Evolutionary conservation across 64 coral and sea anemone genomes (phyloP).

Genomic region (Acropora tenuis): DNA sequence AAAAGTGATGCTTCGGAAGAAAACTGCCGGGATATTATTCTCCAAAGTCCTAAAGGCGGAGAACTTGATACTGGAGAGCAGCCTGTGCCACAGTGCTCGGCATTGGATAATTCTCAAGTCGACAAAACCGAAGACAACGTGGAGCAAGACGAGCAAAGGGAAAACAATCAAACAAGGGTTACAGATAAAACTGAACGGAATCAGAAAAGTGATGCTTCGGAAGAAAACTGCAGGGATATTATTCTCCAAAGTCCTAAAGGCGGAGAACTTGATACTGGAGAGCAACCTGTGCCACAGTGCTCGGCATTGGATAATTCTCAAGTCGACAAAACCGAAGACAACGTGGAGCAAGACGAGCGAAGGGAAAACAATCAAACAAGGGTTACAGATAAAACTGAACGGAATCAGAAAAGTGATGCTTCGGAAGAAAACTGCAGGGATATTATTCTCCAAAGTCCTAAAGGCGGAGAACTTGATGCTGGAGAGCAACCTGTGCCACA

Average conservation of each 20-base stretch:
- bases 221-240: no score
- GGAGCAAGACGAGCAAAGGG: neutral
- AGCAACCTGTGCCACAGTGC: neutral
- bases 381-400: no score
- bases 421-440: no score
- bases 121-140: neutral
- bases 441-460: neutral
- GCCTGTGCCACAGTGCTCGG: neutral
- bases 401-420: no score
- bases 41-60: neutral
- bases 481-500: neutral
- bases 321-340: neutral
- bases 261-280: neutral
- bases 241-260: neutral
- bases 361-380: neutral
- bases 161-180: no score
- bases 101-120: neutral
- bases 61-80: neutral
- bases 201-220: no score
- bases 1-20: no score
- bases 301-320: neutral
- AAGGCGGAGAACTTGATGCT: neutral
- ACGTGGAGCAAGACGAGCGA: neutral
- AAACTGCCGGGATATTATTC: neutral
- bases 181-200: no score